phyloP scores from a whole-genome alignment of 2,797 vertebrate species.

The Spinus olivaceus region DNA sequence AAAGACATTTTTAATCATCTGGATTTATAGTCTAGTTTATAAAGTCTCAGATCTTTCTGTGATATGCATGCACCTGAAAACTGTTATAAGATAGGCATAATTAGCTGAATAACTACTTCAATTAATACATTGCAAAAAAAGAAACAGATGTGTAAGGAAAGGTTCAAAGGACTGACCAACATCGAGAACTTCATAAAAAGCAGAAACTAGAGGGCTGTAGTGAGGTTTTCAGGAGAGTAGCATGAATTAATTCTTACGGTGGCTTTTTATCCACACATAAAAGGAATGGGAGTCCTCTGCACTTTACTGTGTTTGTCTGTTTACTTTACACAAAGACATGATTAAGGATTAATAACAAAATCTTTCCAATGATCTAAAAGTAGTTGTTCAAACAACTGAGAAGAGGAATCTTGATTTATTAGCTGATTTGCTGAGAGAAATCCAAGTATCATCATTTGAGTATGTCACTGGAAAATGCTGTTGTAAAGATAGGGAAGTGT shows the following conservation, averaged over 20 bases:
- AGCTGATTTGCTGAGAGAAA: neutral
- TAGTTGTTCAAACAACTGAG: neutral
- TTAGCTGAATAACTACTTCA: neutral
- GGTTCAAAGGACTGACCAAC: neutral
- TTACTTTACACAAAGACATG: neutral
- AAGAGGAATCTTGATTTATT: neutral
- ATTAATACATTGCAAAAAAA: neutral
- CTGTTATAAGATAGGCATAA: neutral
- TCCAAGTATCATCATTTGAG: neutral
- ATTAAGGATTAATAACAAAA: neutral
- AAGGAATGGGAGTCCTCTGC: neutral
- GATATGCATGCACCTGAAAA: neutral
- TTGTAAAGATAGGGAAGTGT: neutral
- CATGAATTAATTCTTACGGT: neutral
- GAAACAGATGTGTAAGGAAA: neutral
- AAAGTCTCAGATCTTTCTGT: neutral
- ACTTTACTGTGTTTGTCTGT: neutral
- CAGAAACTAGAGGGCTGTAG: neutral
- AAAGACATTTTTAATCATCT: neutral
- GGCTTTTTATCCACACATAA: neutral
- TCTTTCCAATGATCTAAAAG: neutral
- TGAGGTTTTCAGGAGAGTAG: neutral
- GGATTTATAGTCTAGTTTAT: neutral
- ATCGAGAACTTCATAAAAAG: neutral
- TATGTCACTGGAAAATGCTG: neutral